Base-by-base conservation (phyloP, 2,797 vertebrate species). In the Gymnocypris eckloni region DNA sequence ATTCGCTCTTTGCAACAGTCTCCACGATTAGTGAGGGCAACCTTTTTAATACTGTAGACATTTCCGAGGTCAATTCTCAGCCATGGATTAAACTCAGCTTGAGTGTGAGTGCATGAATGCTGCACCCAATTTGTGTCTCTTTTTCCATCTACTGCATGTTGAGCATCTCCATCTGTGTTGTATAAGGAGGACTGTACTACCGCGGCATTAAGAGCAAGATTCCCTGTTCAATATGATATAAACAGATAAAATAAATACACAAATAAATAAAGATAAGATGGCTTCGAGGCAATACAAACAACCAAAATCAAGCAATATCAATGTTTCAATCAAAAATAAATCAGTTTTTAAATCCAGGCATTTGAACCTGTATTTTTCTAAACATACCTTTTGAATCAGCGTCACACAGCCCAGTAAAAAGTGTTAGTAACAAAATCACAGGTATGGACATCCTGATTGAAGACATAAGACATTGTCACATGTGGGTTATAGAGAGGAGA, bases 151-250 rank as follows among this genome's bases (percentile, higher is more conserved):
- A 83, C 15, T 2, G 48, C 48, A 13, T 6, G 9, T 13, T 54
- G 0, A 76, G 48, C 25, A 22, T 0, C 9, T 52, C 28, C 28
- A 1, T 6, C 1, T 1, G 0, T 0, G 2, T 9, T 0, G 2
- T 8, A 7, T 52, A 6, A 1, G 8, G 66, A 81, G 0, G 79
- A 81, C 67, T 82, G 78, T 18, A 75, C 22, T 4, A 16, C 41
- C n/a, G 0, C 1, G 13, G 25, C 77, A 41, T 61, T 10, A 2
- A 41, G 20, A 39, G 56, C 84, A 52, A 86, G 0, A 64, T 86
- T 86, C 0, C 0, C 84, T 81, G 66, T 22, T 50, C 4, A 67
- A 45, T 5, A 15, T 25, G 6, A 71, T 43, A 71, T 12, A 12
- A 71, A 72, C 7, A 1, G 8, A 37, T 37, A 3, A 79, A 59